These are phyloP conservation scores for Metalampra italica DNA, from an alignment of 2,888 invertebrate species.

Conservation along the genomic window DNA sequence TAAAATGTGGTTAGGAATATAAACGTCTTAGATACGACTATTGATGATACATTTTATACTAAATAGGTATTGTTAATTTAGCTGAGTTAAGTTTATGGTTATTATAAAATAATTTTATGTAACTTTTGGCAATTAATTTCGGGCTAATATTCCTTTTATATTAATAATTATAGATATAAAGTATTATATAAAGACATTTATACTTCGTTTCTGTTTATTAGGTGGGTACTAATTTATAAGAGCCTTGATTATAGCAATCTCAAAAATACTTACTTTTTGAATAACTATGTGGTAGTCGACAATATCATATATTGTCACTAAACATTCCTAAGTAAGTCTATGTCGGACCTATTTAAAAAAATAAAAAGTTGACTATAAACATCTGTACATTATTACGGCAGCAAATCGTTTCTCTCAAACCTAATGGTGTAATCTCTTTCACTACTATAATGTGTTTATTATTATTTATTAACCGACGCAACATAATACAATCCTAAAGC, in stretches of 20 bases:
- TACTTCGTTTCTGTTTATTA: no score
- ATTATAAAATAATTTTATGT: slow-evolving; percentile 3
- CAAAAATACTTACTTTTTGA: no score
- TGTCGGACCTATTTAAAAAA: no score
- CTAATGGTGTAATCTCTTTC: slow-evolving; percentile 32
- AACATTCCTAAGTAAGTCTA: no score
- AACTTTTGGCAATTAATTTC: not conserved
- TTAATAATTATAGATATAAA: not conserved
- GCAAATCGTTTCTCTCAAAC: slow-evolving; percentile 32
- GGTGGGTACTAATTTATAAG: no score
- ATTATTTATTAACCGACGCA: slow-evolving; percentile 29
- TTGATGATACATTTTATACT: slow-evolving; percentile 8
- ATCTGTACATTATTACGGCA: slow-evolving; percentile 31
- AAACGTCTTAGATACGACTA: slow-evolving; percentile 7
- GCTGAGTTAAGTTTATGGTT: slow-evolving; percentile 3
- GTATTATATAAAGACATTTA: no score
- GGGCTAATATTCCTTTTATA: not conserved
- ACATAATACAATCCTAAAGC: slow-evolving; percentile 18
- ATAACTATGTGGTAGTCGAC: no score
- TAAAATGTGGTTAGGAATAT: slow-evolving; percentile 8
- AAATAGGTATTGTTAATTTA: slow-evolving; percentile 3
- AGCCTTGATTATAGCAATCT: no score
- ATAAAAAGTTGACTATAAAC: slow-evolving; percentile 34
- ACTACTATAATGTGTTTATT: slow-evolving; percentile 33
- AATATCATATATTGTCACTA: no score